Base-by-base conservation (phyloP, 2,113 vertebrate species). In the Myiagra hebetior region DNA sequence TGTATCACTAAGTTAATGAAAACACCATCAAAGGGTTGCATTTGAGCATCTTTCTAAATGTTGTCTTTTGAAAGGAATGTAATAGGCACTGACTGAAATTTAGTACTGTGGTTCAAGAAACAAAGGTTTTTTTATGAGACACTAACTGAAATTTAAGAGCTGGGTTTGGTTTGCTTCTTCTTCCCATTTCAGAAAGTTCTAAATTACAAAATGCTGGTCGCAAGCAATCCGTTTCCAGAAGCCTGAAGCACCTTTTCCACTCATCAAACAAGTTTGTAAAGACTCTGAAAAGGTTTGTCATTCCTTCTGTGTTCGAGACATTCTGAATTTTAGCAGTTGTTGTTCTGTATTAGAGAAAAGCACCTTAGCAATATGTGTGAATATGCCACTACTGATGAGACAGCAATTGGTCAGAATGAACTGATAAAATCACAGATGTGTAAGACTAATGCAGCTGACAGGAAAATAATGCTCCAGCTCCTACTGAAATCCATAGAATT, bases 201-300 rank as follows among this genome's bases (percentile, higher is more conserved):
- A 99, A 99, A 97, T 94, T 99, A 74, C 99, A 99, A 98, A 99
- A 99, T 89, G 91, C 98, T 5, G 99, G 99, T 95, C 99, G 99
- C 86, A 99, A 99, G 97, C 99, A 99, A 96, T 99, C 99, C 0
- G 99, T 99, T 53, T 99, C 99, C 85, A 98, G 99, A 65, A 99
- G 99, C 89, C 97, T 99, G 94, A 99, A 99, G 96, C 99, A 99
- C 85, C 99, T 99, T 77, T 99, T 99, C 96, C 99, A 99, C 96
- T 99, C 99, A 88, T 99, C 99, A 68, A 99, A 98, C 98, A 99
- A 99, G 97, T 99, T 99, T 97, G 99, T 99, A 95, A 99, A 99
- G 97, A 99, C 98, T 30, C 98, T 99, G 82, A 99, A 99, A 98
- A 98, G 99, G 99, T 99, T 91, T 86, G 98, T 97, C 83, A 20